A percentile compares a stretch with the other conserved stretches of the same genome.
phyloP scores from a whole-genome alignment of 1,140 invertebrate genomes.

The Augochlora pura region DNA sequence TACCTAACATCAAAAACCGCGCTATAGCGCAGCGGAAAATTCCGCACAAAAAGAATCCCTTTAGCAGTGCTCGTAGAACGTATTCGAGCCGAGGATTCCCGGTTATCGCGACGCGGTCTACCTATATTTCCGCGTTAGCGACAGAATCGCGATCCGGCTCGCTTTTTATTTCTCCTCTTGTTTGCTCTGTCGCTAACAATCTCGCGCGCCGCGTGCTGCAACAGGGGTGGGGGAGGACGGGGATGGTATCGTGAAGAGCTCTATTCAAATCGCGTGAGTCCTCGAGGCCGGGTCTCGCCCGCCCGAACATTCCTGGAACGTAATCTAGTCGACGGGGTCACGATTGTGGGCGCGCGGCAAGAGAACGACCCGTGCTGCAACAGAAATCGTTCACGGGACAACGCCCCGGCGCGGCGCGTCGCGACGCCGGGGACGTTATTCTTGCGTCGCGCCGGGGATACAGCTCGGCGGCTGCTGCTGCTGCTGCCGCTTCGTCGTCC shows the following conservation, averaged over 20 bases:
- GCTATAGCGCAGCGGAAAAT: too few species aligned
- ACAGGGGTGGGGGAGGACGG: not conserved
- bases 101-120: not conserved
- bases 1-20: too few species aligned
- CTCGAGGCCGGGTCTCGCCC: slow-evolving; percentile 28
- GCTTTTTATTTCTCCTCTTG: not conserved
- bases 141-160: not conserved
- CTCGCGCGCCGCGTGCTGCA: slow-evolving; percentile 19
- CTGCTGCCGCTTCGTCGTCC: too few species aligned
- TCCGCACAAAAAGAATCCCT: not conserved
- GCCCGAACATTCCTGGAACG: slow-evolving; percentile 49
- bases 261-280: slow-evolving; percentile 47
- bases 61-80: not conserved
- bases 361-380: not conserved
- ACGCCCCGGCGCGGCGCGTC: slow-evolving; percentile 21
- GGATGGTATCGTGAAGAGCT: slow-evolving; percentile 40
- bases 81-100: not conserved
- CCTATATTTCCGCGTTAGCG: slow-evolving; percentile 2
- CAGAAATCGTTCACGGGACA: not conserved
- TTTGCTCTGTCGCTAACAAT: slow-evolving; percentile 33
- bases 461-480: too few species aligned
- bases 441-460: too few species aligned
- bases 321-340: slow-evolving; percentile 52
- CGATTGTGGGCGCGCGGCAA: slow-evolving; percentile 37
- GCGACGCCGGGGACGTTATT: slow-evolving; percentile 29